phyloP scores from a whole-genome alignment of 2,113 vertebrate genomes.

The Sturnus vulgaris region DNA sequence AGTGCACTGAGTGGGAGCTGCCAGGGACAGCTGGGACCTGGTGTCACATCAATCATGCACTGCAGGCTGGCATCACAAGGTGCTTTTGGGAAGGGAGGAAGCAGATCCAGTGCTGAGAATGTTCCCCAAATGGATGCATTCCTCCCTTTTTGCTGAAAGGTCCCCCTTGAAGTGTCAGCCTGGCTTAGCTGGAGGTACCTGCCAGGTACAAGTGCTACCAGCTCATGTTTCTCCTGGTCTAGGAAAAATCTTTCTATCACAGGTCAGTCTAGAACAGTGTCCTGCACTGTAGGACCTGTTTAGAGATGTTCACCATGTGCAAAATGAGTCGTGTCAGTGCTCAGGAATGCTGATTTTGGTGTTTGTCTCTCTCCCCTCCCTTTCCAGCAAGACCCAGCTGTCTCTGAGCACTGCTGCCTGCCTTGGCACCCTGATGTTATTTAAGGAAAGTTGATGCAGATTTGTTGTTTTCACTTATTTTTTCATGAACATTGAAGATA shows the following conservation, averaged over 20 bases:
- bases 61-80: not conserved
- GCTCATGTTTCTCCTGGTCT: not conserved
- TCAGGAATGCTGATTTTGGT: not conserved
- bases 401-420: not conserved
- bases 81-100: not conserved
- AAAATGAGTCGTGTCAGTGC: rapidly evolving
- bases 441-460: conserved; percentile 23
- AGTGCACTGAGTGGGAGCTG: not conserved
- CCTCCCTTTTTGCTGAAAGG: not conserved
- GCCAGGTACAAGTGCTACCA: not conserved
- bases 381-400: not conserved
- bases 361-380: not conserved
- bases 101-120: not conserved
- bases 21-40: not conserved
- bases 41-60: not conserved
- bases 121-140: not conserved
- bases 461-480: conserved; percentile 15
- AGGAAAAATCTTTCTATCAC: not conserved
- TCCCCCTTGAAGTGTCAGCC: not conserved
- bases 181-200: not conserved
- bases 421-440: not conserved
- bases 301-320: not conserved
- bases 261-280: not conserved
- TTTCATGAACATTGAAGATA: not conserved
- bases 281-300: not conserved